These are phyloP conservation scores for Pachliopta kotzebuea DNA, from an alignment of 2,888 invertebrate species.

Conservation along the genomic window DNA sequence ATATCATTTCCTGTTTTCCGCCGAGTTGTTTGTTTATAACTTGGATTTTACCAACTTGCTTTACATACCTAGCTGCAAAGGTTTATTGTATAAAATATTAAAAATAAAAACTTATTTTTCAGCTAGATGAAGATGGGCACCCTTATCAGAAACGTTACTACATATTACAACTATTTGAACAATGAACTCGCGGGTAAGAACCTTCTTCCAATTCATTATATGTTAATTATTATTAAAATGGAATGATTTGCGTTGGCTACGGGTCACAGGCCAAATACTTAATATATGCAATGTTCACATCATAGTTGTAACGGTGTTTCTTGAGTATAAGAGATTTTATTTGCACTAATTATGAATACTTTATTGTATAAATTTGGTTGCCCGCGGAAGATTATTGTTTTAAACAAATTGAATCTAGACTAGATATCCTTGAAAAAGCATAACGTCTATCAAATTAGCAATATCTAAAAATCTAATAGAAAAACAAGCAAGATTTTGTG, in stretches of 20 bases:
- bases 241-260: constrained; percentile 8
- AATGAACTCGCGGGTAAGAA: constrained; percentile 64
- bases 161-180: constrained; percentile 63
- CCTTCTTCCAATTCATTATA: constrained; percentile 24
- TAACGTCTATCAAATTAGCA: too few relatives aligned
- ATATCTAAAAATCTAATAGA: too few relatives aligned
- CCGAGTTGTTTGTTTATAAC: not conserved
- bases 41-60: not conserved
- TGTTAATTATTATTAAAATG: constrained; percentile 26
- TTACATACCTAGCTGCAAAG: not conserved
- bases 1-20: not conserved
- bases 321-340: not conserved
- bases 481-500: not conserved
- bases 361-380: too few relatives aligned
- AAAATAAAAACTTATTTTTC: constrained; percentile 8
- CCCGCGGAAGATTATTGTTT: too few relatives aligned
- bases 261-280: constrained; percentile 13
- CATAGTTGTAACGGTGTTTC: not conserved
- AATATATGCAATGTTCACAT: not conserved
- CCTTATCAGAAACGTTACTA: constrained; percentile 57
- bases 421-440: too few relatives aligned
- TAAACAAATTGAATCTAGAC: too few relatives aligned
- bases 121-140: constrained; percentile 53
- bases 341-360: too few relatives aligned
- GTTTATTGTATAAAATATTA: not conserved